phyloP scores from a whole-genome alignment of 1,140 invertebrate species.

The Phortica variegata region DNA sequence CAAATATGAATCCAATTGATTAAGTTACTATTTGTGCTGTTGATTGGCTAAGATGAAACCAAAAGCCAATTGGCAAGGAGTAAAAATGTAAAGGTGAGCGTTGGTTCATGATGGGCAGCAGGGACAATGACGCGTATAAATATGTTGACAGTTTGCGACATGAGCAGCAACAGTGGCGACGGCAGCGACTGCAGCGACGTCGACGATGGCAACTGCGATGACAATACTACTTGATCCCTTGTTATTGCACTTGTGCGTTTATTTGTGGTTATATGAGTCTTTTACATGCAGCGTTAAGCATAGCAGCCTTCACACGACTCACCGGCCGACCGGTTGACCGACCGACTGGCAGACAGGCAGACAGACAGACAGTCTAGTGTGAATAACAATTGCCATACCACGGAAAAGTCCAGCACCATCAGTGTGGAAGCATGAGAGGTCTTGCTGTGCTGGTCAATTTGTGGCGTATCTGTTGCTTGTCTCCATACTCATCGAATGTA shows the following conservation, averaged over 20 bases:
- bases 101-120: no score
- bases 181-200: conserved; percentile 21
- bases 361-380: background rate
- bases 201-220: conserved; percentile 10
- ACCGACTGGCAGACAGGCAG: no score
- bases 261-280: conserved; percentile 12
- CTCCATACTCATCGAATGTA: conserved; percentile 44
- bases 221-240: conserved; percentile 3
- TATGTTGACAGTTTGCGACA: no score
- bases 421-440: conserved; percentile 56
- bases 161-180: background rate
- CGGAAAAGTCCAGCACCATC: conserved; percentile 58
- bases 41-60: no score
- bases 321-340: no score
- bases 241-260: conserved; percentile 11
- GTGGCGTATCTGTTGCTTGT: conserved; percentile 37
- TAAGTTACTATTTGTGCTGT: no score
- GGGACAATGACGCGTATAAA: no score
- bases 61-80: no score
- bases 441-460: conserved; percentile 51
- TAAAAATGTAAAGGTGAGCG: no score
- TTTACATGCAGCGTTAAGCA: background rate
- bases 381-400: conserved; percentile 53
- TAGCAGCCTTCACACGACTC: no score
- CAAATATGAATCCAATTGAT: no score